Conservation (phyloP, 1,140 invertebrate genomes). For the Melipona quadrifasciata region DNA sequence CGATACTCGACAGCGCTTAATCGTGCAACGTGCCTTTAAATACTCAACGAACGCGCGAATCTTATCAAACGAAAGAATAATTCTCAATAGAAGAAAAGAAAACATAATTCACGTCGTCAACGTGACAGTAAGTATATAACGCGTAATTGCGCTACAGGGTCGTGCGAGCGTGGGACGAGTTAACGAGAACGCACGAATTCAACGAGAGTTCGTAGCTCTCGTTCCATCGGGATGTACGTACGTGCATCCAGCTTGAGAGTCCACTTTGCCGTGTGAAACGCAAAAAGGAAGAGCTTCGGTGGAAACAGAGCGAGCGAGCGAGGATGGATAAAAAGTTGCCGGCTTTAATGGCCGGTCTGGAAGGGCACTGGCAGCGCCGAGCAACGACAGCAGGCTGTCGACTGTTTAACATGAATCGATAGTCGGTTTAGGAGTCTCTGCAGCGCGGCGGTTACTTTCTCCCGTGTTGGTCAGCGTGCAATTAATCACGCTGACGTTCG, state of each 20-base stretch:
- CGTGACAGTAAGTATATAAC: too few relatives aligned
- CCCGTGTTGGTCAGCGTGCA: not conserved
- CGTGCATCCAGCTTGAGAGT: not conserved
- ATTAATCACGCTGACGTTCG: constrained; percentile 39
- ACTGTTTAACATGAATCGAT: constrained; percentile 34
- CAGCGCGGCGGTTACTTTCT: constrained; percentile 21
- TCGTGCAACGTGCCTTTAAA: too few relatives aligned
- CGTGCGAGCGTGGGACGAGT: not conserved
- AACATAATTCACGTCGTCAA: not conserved
- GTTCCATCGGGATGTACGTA: not conserved
- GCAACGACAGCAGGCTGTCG: constrained; percentile 15
- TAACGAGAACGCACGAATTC: not conserved
- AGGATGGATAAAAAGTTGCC: constrained; percentile 4
- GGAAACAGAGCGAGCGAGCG: not conserved
- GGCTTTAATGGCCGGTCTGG: constrained; percentile 4
- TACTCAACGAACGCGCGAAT: too few relatives aligned
- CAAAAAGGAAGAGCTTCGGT: not conserved
- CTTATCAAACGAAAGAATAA: too few relatives aligned
- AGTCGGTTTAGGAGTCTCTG: constrained; percentile 6
- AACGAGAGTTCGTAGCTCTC: too few relatives aligned
- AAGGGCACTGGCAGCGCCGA: not conserved
- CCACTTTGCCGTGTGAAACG: not conserved
- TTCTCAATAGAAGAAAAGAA: too few relatives aligned
- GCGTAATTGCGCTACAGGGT: not conserved
- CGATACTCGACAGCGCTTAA: too few relatives aligned